Evolutionary conservation across 2,113 vertebrate species (phyloP).

Genomic region (Microcebus murinus): DNA sequence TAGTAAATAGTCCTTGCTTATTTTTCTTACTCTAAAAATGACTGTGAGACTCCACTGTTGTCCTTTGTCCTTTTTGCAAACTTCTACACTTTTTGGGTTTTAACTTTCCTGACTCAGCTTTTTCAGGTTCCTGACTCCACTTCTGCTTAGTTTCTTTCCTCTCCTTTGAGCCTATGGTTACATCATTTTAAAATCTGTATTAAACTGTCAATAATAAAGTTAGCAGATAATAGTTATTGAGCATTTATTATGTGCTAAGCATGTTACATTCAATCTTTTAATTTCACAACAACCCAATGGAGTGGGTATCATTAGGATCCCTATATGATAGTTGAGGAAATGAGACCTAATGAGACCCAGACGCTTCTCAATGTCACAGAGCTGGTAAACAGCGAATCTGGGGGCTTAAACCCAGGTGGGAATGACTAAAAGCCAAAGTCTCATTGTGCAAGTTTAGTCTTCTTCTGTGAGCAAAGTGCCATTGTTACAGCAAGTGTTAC

Average conservation of each 20-base stretch:
- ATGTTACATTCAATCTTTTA: background rate
- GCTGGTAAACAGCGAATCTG: background rate
- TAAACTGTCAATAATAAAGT: background rate
- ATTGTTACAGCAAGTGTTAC: no score
- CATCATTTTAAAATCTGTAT: background rate
- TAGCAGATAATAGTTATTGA: background rate
- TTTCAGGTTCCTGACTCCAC: background rate
- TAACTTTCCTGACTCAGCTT: background rate
- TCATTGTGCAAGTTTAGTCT: background rate
- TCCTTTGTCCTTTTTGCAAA: slow-evolving; percentile 9
- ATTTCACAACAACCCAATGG: background rate
- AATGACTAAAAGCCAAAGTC: background rate
- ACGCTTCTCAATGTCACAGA: background rate
- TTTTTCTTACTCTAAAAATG: background rate
- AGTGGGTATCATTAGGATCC: background rate
- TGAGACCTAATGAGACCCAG: background rate
- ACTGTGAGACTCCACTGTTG: background rate
- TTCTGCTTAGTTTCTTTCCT: background rate
- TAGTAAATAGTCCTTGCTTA: background rate
- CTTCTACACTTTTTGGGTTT: background rate
- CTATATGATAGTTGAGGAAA: background rate
- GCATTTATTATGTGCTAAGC: background rate
- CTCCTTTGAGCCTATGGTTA: background rate
- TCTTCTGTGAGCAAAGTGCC: background rate
- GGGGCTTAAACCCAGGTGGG: background rate